phyloP scores from a whole-genome alignment of 2,888 invertebrate species.

The Drosophila koepferae region DNA sequence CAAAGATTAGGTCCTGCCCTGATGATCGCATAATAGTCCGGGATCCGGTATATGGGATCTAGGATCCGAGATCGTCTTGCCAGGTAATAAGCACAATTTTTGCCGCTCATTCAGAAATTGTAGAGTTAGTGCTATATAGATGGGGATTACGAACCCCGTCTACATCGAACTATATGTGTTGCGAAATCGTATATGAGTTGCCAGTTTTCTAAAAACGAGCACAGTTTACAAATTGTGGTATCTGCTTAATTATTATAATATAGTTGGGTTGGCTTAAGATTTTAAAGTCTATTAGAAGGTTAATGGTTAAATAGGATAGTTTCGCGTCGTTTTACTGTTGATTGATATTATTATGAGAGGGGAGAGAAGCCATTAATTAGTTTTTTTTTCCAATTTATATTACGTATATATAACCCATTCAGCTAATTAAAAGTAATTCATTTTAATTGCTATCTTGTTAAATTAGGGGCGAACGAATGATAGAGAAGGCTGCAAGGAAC shows the following conservation, averaged over 20 bases:
- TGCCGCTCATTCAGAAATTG: slow-evolving; percentile 48
- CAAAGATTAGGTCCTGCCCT: slow-evolving; percentile 27
- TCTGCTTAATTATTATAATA: slow-evolving; percentile 52
- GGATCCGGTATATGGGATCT: background rate
- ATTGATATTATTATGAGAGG: slow-evolving; percentile 70
- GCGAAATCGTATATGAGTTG: slow-evolving; percentile 66
- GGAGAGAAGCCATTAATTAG: slow-evolving; percentile 53
- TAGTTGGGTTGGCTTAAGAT: slow-evolving; percentile 61
- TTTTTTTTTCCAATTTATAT: slow-evolving; percentile 48
- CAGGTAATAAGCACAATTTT: slow-evolving; percentile 61
- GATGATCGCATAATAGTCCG: slow-evolving; percentile 10
- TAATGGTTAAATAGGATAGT: slow-evolving; percentile 39
- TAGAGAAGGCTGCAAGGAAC: background rate
- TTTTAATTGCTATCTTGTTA: slow-evolving; percentile 33
- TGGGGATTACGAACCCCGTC: slow-evolving; percentile 19
- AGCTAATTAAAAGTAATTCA: slow-evolving; percentile 16
- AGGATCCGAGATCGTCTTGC: slow-evolving; percentile 6
- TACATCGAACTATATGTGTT: slow-evolving; percentile 71
- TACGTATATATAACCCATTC: slow-evolving; percentile 42
- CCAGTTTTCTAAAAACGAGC: slow-evolving; percentile 76
- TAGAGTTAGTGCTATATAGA: slow-evolving; percentile 50
- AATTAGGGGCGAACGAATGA: slow-evolving; percentile 24
- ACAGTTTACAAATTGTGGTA: slow-evolving; percentile 53
- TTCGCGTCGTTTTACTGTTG: slow-evolving; percentile 67
- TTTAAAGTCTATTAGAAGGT: slow-evolving; percentile 44